Percentiles rank a stretch among this genome's conserved stretches.
phyloP scores from a whole-genome alignment of 2,888 invertebrate species.

The Cosmopolites sordidus region DNA sequence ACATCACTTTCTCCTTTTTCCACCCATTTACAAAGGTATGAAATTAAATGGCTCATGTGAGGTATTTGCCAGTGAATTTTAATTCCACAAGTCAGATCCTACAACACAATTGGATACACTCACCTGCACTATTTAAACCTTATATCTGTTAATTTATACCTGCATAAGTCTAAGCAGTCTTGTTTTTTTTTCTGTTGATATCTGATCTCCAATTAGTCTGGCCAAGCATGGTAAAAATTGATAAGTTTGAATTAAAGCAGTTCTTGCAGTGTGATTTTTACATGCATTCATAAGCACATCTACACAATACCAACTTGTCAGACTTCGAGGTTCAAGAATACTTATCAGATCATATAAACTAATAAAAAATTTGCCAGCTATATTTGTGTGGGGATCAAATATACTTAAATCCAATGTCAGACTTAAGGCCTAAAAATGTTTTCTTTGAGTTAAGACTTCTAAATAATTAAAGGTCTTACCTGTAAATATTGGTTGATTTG shows the following conservation, averaged over 20 bases:
- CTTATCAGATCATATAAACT: slow-evolving; percentile 63
- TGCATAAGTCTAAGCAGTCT: slow-evolving; percentile 61
- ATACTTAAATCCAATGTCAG: slow-evolving; percentile 60
- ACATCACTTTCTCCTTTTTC: slow-evolving; percentile 52
- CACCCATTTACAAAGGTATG: slow-evolving; percentile 64
- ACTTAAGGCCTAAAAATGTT: slow-evolving; percentile 55
- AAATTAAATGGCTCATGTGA: slow-evolving; percentile 63
- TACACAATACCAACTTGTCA: slow-evolving; percentile 61
- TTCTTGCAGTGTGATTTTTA: slow-evolving; percentile 58
- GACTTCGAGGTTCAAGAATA: slow-evolving; percentile 53
- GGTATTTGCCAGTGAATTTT: slow-evolving; percentile 78
- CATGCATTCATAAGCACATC: slow-evolving; percentile 62
- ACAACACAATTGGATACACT: too few relatives aligned
- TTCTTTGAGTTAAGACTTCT: neutral
- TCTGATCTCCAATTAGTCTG: slow-evolving; percentile 56
- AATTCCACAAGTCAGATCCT: slow-evolving; percentile 75
- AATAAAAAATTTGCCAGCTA: slow-evolving; percentile 64
- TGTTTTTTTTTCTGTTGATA: slow-evolving; percentile 61
- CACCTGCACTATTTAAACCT: too few relatives aligned
- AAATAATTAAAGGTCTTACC: slow-evolving; percentile 24
- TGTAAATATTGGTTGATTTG: slow-evolving; percentile 35
- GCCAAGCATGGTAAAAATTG: slow-evolving; percentile 66
- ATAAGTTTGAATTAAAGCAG: slow-evolving; percentile 64
- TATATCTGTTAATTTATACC: slow-evolving; percentile 46
- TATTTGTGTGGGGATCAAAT: slow-evolving; percentile 62